Evolutionary conservation across 2,888 invertebrate genomes (phyloP).

Genomic region (Spatulosminthurus flaviceps): DNA sequence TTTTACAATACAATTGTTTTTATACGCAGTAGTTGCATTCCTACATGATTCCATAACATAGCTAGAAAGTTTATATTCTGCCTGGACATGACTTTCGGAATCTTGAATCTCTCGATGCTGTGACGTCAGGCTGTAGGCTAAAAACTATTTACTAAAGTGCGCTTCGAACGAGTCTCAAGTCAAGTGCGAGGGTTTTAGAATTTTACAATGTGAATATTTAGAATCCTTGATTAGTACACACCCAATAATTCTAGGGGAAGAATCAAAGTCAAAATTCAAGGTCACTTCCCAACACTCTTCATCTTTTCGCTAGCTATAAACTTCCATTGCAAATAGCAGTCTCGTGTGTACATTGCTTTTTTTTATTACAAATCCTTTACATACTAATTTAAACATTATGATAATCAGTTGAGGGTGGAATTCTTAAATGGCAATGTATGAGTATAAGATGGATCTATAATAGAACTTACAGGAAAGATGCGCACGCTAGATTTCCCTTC

Average conservation of each 20-base stretch:
- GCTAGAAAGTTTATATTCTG: neutral
- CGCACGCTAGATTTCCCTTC: no score
- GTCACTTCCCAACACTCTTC: no score
- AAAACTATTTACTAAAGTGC: no score
- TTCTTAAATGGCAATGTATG: neutral
- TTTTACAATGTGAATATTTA: slow-evolving; percentile 1
- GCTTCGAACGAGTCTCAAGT: no score
- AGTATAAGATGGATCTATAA: no score
- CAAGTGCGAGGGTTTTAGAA: no score
- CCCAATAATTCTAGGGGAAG: slow-evolving; percentile 38
- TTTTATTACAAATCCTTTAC: slow-evolving; percentile 5
- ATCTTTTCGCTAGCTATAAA: neutral
- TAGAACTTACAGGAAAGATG: no score
- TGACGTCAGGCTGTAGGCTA: no score
- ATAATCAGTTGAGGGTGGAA: slow-evolving; percentile 20
- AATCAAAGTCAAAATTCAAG: slow-evolving; percentile 33
- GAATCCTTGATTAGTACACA: slow-evolving; percentile 27
- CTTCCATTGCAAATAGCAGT: neutral
- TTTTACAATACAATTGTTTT: neutral
- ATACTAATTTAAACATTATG: slow-evolving; percentile 38
- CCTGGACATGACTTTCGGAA: no score
- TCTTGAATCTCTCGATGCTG: no score
- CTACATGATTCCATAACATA: neutral
- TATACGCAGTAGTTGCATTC: neutral
- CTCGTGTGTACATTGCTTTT: slow-evolving; percentile 5